Base-by-base conservation (phyloP, 2,888 invertebrate genomes). In the Drosophila atripex region DNA sequence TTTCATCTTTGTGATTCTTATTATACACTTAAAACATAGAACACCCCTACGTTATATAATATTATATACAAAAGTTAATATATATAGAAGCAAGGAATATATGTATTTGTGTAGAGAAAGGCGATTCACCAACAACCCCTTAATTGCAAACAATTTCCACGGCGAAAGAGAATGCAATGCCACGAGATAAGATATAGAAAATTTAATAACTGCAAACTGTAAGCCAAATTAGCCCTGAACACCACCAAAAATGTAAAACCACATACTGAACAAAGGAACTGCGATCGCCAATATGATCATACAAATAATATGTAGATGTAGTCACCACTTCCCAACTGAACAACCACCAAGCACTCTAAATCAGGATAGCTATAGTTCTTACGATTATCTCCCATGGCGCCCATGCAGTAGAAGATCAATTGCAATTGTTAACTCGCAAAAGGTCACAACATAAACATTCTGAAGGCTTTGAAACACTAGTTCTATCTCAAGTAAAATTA, bases 1-100 rank as follows among this genome's bases (percentile, higher is more conserved):
- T 80, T 80, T 80, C 77, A 71, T 77, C 61, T 71, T 73, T 86
- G 80, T 86, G 80, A 80, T 86, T 86, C 57, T 77, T 75, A 60
- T 57, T 54, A 63, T 51, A 72, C 54, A 60, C 38, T 35, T 35
- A 35, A 35, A n/a, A 6, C 35, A 35, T 35, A 35, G n/a, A n/a
- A 38, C 25, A 60, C 28, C 30, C 21, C n/a, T 57, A 58, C 23
- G 57, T 58, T 63, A 64, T 47, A 52, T 66, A 47, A 35, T 47
- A 56, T 39, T 35, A 35, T 35, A 56, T 39, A 47, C 21, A 47
- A 14, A 28, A 32, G 21, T 16, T 12, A 25, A 18, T 45, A 52
- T 58, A 18, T 58, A 18, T 30, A 30, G n/a, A 57, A 21, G n/a
- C 49, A 46, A 39, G 11, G 21, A 35, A 46, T 14, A 30, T 39